phyloP scores from a whole-genome alignment of 2,113 vertebrate species.

The Trichomycterus rosablanca region DNA sequence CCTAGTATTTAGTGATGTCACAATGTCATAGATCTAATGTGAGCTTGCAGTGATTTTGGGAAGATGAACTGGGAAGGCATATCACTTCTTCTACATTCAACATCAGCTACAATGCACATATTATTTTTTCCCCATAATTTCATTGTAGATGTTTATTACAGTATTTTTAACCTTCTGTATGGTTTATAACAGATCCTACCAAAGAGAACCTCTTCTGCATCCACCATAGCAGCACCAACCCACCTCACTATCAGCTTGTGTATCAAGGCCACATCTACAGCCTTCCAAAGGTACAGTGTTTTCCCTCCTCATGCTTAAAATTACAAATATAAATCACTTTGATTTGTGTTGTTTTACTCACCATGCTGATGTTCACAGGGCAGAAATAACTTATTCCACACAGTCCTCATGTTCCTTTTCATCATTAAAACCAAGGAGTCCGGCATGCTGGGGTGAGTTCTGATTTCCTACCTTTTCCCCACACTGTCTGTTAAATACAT shows the following conservation, averaged over 20 bases:
- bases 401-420: conserved; percentile 92
- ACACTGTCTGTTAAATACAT: neutral
- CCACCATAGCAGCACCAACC: conserved; percentile 86
- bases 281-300: conserved; percentile 81
- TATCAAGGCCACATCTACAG: conserved; percentile 87
- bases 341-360: neutral
- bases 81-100: too few relatives aligned
- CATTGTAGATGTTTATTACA: too few relatives aligned
- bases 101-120: too few relatives aligned
- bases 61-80: too few relatives aligned
- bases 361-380: conserved; percentile 72
- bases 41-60: too few relatives aligned
- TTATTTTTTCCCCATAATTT: too few relatives aligned
- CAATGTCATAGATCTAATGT: too few relatives aligned
- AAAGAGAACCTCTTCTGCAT: conserved; percentile 93
- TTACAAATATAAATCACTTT: neutral
- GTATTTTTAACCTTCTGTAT: too few relatives aligned
- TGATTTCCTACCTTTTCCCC: neutral
- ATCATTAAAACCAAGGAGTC: conserved; percentile 95
- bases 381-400: conserved; percentile 96
- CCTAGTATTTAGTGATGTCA: too few relatives aligned
- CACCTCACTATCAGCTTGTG: conserved; percentile 91
- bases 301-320: neutral
- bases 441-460: conserved; percentile 91
- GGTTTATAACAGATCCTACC: conserved; percentile 70